Evolutionary conservation across 2,113 vertebrate genomes (phyloP).

Genomic region (Bubo scandiacus): DNA sequence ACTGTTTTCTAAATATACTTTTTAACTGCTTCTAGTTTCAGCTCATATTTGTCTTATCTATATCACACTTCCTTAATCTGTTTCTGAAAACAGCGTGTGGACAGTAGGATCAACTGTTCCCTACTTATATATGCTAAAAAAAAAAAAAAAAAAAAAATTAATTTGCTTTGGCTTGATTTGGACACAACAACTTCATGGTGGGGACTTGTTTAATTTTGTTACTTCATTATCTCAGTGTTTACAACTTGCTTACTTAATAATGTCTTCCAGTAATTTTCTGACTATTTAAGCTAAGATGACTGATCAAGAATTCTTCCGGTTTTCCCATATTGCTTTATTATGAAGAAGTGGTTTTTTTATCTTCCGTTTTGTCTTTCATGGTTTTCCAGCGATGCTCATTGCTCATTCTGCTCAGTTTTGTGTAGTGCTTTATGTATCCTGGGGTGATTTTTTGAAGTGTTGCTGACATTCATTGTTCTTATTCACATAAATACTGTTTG

Average conservation of each 20-base stretch:
- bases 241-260: background rate
- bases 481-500: background rate
- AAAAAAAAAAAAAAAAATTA: background rate
- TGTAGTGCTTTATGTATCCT: background rate
- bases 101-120: background rate
- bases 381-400: background rate
- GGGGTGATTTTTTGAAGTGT: background rate
- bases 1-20: background rate
- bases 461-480: background rate
- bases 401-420: background rate
- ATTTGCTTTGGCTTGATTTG: background rate
- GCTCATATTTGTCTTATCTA: background rate
- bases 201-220: background rate
- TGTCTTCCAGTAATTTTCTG: background rate
- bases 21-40: background rate
- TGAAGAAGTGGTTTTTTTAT: background rate
- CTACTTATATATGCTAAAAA: background rate
- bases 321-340: background rate
- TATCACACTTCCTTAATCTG: background rate
- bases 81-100: background rate
- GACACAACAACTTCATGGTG: background rate
- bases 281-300: background rate
- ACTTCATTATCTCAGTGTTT: background rate
- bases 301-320: accelerated
- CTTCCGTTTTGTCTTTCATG: background rate